These are phyloP conservation scores for Phrynosoma platyrhinos DNA, from an alignment of 2,113 vertebrate species.

Conservation along the genomic window DNA sequence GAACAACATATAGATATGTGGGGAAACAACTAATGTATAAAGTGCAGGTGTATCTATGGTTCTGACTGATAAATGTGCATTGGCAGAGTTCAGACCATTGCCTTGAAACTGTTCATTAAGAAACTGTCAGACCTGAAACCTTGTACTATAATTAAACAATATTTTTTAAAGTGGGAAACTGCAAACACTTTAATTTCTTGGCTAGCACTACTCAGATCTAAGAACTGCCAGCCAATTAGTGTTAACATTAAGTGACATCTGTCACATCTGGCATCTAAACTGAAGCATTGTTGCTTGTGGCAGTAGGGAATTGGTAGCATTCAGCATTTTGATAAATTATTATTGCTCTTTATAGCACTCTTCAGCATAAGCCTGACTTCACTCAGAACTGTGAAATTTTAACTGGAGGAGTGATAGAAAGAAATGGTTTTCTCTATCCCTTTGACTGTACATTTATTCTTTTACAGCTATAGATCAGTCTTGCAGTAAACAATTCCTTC, in stretches of 20 bases:
- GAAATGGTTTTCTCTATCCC: not conserved
- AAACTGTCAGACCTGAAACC: rapidly evolving
- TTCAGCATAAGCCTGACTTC: not conserved
- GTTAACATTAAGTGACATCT: conserved; percentile 50
- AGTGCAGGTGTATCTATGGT: not conserved
- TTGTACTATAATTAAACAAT: rapidly evolving
- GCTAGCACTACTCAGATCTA: rapidly evolving
- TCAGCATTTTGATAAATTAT: not conserved
- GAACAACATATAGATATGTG: not conserved
- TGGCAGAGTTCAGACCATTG: not conserved
- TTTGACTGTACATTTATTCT: not conserved
- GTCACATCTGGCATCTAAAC: conserved; percentile 39
- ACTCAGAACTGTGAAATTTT: not conserved
- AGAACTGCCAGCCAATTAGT: conserved; percentile 14
- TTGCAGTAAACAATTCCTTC: not conserved
- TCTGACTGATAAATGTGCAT: not conserved
- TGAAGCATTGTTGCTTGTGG: not conserved
- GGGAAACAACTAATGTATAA: not conserved
- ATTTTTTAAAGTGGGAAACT: not conserved
- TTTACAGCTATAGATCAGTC: not conserved
- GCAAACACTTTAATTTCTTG: rapidly evolving
- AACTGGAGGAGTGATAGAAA: not conserved
- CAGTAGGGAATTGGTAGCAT: not conserved
- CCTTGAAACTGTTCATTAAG: not conserved
- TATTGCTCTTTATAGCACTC: not conserved